Conservation (phyloP, 2,888 invertebrate genomes). For the Xylocampa areola region DNA sequence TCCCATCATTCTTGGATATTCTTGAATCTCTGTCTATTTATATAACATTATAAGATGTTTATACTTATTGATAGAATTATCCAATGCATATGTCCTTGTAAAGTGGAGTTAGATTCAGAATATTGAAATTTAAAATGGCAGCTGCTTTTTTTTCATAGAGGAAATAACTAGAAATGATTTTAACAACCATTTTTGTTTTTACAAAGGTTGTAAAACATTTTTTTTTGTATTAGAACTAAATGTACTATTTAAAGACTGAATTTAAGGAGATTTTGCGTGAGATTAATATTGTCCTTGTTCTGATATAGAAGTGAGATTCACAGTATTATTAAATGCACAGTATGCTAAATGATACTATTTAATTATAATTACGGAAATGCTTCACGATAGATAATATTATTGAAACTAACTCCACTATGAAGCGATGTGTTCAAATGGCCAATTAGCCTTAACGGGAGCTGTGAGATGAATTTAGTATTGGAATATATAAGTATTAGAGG, state of each 20-base stretch:
- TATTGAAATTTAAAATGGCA: conserved; percentile 4
- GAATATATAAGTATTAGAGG: conserved; percentile 60
- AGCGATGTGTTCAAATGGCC: conserved; percentile 84
- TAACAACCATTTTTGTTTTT: too few relatives aligned
- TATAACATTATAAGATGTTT: conserved; percentile 60
- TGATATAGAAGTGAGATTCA: too few relatives aligned
- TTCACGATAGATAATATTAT: background rate
- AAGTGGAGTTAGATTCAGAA: conserved; percentile 50
- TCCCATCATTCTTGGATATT: conserved; percentile 51
- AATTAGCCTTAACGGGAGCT: conserved; percentile 86
- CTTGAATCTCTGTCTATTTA: conserved; percentile 56
- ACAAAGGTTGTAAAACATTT: too few relatives aligned
- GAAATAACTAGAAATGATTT: too few relatives aligned
- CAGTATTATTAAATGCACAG: too few relatives aligned
- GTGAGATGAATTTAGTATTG: conserved; percentile 82
- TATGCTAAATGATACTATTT: too few relatives aligned
- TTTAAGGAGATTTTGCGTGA: too few relatives aligned
- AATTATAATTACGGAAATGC: too few relatives aligned
- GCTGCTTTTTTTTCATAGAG: too few relatives aligned
- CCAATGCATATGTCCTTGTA: conserved; percentile 58
- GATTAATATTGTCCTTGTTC: too few relatives aligned
- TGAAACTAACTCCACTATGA: conserved; percentile 57
- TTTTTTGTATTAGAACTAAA: too few relatives aligned
- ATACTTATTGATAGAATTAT: conserved; percentile 68
- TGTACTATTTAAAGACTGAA: too few relatives aligned